These are phyloP conservation scores for Galerucella pusilla DNA, from an alignment of 2,888 invertebrate genomes.

Conservation along the genomic window DNA sequence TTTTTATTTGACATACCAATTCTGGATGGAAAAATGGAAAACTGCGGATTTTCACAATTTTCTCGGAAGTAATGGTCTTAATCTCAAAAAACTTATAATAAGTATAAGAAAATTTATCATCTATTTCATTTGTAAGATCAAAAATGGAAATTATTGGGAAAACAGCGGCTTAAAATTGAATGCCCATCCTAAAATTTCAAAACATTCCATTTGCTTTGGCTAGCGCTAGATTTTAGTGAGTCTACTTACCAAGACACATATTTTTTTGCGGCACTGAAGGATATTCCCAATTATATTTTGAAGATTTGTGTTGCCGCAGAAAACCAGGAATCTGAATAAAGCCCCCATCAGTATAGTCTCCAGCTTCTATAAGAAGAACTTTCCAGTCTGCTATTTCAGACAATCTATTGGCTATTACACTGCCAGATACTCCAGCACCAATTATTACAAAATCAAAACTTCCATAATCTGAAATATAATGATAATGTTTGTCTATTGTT, in stretches of 20 bases:
- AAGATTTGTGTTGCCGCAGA: background rate
- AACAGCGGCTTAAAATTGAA: no score
- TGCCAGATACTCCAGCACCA: conserved; percentile 20
- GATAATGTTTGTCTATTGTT: background rate
- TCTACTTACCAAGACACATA: conserved; percentile 10
- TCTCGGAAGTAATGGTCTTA: no score
- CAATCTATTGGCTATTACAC: conserved; percentile 19
- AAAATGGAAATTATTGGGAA: no score
- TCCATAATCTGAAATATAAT: conserved; percentile 20
- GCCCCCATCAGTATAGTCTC: conserved; percentile 8
- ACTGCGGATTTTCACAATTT: no score
- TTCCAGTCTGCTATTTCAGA: conserved; percentile 22
- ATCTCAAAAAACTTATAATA: no score
- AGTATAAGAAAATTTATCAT: no score
- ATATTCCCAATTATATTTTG: conserved; percentile 14
- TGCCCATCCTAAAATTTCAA: no score
- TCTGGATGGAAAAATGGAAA: no score
- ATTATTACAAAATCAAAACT: conserved; percentile 20
- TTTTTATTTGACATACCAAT: no score
- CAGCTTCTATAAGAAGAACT: conserved; percentile 17
- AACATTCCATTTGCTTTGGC: no score
- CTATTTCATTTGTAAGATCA: no score
- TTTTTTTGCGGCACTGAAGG: background rate
- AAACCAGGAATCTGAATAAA: conserved; percentile 1
- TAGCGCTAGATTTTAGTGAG: background rate